Conservation (phyloP, 1,140 invertebrate genomes). For the Drosophila eugracilis region DNA sequence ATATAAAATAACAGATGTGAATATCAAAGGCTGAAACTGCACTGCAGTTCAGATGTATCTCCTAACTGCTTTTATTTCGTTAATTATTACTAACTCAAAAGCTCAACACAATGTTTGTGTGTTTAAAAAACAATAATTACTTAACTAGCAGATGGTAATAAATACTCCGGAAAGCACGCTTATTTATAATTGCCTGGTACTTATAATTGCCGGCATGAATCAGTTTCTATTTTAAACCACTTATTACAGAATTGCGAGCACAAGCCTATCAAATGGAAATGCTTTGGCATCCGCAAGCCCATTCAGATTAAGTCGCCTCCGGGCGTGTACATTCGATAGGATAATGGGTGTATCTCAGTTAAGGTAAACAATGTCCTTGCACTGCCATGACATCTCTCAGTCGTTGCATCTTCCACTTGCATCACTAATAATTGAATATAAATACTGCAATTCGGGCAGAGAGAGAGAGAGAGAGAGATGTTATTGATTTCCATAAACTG, state of each 20-base stretch:
- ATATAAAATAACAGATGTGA: no score
- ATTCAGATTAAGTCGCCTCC: neutral
- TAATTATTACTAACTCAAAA: no score
- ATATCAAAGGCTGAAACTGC: no score
- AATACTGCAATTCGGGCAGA: constrained; percentile 8
- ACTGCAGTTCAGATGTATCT: no score
- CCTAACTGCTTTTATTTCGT: no score
- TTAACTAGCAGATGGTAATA: neutral
- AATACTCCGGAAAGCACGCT: neutral
- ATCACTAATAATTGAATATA: constrained; percentile 16
- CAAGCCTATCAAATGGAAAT: neutral
- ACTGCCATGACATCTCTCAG: constrained; percentile 5
- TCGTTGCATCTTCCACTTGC: constrained; percentile 1
- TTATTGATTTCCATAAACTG: constrained; percentile 7
- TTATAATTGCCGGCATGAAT: neutral
- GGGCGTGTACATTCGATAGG: neutral
- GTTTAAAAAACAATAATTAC: neutral
- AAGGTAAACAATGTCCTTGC: constrained; percentile 14
- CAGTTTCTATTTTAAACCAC: neutral
- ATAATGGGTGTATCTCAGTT: neutral
- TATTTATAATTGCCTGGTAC: neutral
- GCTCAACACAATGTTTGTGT: neutral
- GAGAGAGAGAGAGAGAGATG: neutral
- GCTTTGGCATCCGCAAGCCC: no score
- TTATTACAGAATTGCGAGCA: neutral